These are phyloP conservation scores for Ageneiosus marmoratus DNA, from an alignment of 2,113 vertebrate species.

Conservation along the genomic window DNA sequence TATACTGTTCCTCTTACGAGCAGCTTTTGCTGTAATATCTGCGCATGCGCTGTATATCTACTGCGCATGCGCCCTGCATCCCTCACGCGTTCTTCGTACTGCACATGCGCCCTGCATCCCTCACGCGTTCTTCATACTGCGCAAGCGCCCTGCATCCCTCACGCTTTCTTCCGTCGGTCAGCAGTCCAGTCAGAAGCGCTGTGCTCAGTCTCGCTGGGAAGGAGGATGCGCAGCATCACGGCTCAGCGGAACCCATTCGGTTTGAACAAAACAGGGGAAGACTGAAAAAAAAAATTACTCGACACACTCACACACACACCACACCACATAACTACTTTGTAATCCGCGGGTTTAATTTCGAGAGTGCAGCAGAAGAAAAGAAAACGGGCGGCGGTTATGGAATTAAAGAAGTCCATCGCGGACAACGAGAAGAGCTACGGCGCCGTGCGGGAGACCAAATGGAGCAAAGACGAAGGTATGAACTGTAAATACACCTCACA, in stretches of 20 bases:
- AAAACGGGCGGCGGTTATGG: conserved; percentile 70
- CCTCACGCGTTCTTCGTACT: neutral
- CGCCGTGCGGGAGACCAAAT: conserved; percentile 88
- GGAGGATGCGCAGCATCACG: conserved; percentile 70
- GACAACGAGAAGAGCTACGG: conserved; percentile 90
- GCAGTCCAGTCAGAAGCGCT: conserved; percentile 50
- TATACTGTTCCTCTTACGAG: neutral
- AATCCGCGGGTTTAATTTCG: neutral
- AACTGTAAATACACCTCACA: conserved; percentile 1
- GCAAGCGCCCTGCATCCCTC: conserved; percentile 71
- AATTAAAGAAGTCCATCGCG: conserved; percentile 85
- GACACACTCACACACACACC: neutral
- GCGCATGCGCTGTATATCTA: too few species aligned
- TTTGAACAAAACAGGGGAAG: conserved; percentile 16
- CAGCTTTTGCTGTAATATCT: neutral
- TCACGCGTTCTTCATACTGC: conserved; percentile 30
- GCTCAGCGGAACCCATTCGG: conserved; percentile 60
- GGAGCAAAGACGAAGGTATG: conserved; percentile 89
- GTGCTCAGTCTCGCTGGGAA: conserved; percentile 45
- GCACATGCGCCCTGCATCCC: conserved; percentile 53
- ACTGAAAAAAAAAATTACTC: neutral
- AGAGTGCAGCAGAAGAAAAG: neutral
- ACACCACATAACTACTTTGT: too few species aligned
- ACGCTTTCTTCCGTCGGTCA: neutral
- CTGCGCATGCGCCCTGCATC: conserved; percentile 52